A percentile compares a stretch with the other conserved stretches of the same genome.
phyloP scores from a whole-genome alignment of 1,140 invertebrate genomes.

The Drosophila bocqueti region DNA sequence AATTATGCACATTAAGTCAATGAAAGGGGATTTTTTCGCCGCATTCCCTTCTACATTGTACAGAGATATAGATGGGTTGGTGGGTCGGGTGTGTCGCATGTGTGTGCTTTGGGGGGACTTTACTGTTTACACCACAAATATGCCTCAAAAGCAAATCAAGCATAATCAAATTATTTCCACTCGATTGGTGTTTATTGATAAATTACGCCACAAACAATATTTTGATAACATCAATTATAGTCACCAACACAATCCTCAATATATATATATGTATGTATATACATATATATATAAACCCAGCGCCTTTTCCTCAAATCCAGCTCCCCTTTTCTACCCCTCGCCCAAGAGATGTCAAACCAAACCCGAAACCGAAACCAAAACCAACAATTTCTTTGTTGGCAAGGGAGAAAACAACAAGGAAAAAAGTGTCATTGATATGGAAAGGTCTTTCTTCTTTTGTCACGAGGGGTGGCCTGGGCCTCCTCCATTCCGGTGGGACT shows the following conservation, averaged over 20 bases:
- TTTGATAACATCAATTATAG: constrained; percentile 85
- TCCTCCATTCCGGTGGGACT: background rate
- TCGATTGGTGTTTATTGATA: constrained; percentile 85
- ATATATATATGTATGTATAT: background rate
- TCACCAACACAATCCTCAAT: constrained; percentile 54
- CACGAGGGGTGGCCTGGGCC: background rate
- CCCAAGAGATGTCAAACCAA: constrained; percentile 7
- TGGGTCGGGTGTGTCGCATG: background rate
- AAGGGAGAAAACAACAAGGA: constrained; percentile 1
- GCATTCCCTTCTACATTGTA: background rate
- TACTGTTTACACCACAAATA: constrained; percentile 79
- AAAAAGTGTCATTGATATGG: constrained; percentile 34
- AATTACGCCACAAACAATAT: constrained; percentile 85
- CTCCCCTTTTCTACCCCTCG: background rate
- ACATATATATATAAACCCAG: background rate
- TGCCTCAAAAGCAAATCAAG: constrained; percentile 83
- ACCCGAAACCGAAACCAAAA: constrained; percentile 14
- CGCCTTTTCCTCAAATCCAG: constrained; percentile 4
- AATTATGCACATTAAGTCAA: constrained; percentile 64
- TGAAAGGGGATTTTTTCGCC: constrained; percentile 19
- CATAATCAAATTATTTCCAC: constrained; percentile 85
- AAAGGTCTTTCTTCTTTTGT: constrained; percentile 37
- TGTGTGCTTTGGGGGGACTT: background rate
- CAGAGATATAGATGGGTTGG: constrained; percentile 1
- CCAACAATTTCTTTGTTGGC: constrained; percentile 23